Evolutionary conservation across 1,140 invertebrate genomes (phyloP), one percentile per base, ranked within the genome.

Genomic region (Bombus sibiricus): DNA sequence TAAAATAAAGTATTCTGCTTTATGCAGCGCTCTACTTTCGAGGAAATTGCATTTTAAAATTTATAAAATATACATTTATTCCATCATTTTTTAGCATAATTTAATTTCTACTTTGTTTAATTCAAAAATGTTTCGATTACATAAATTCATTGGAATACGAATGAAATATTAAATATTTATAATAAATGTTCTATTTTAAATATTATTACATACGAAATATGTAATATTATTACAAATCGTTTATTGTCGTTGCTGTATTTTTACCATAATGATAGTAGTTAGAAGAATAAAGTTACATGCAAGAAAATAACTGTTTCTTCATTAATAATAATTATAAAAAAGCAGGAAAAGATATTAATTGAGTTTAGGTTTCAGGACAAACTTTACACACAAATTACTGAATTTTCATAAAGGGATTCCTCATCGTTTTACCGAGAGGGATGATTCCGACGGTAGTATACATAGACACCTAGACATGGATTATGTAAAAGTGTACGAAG

Each of bases 401-500:
- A 34, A 66, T 75, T 75, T 82, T 74, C 39, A 66, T 32, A 32
- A 66, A 74, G 32, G 32, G 28, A 28, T 82, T 53, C 41, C 18
- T 53, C 47, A 22, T 53, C 47, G 47, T 53, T 53, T 53, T 53
- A 22, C 32, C 3, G 1, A 37, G 66, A 37, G 66, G 12, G 0
- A 13, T 47, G 32, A 57, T 41, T 15, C 9, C 39, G 10, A 25
- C 9, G 25, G 1, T 5, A 34, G 22, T 28, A 53, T 62, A 79
- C 32, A 79, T 34, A 47, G 69, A 62, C 37, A n/a, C 28, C 9
- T 28, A 28, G 25, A 28, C 59, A 28, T 5, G 22, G 76, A 84
- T 84, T 84, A 79, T 72, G 47, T 47, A 84, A 83, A 84, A 77
- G 75, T 39, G 12, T 53, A 32, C 25, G 37, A 57, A 53, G n/a